phyloP scores from a whole-genome alignment of 2,797 vertebrate genomes.

The Philypnodon macrostomus region DNA sequence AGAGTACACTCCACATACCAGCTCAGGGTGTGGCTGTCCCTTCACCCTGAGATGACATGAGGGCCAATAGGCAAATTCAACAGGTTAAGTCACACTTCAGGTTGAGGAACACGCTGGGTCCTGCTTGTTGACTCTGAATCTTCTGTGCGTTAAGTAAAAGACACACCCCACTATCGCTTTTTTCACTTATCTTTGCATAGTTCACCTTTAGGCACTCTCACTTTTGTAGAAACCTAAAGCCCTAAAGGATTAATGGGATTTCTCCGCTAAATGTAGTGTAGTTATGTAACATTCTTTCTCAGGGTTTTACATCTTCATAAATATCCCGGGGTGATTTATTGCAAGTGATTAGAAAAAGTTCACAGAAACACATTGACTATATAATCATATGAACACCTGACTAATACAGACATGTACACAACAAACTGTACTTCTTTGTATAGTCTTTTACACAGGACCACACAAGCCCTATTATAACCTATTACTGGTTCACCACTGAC shows the following conservation, averaged over 20 bases:
- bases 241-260: slow-evolving; percentile 4
- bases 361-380: too few relatives aligned
- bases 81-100: slow-evolving; percentile 62
- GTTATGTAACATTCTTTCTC: background rate
- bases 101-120: slow-evolving; percentile 60
- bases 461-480: too few relatives aligned
- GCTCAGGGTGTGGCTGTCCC: slow-evolving; percentile 65
- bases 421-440: too few relatives aligned
- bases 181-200: slow-evolving; percentile 12
- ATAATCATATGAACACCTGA: too few relatives aligned
- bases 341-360: background rate
- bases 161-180: slow-evolving; percentile 59
- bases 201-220: slow-evolving; percentile 20
- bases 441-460: too few relatives aligned
- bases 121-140: slow-evolving; percentile 43
- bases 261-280: too few relatives aligned
- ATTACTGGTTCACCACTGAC: too few relatives aligned
- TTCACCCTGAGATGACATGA: slow-evolving; percentile 54
- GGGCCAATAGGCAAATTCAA: slow-evolving; percentile 58
- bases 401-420: too few relatives aligned
- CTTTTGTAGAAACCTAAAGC: slow-evolving; percentile 5
- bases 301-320: background rate
- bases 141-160: slow-evolving; percentile 24
- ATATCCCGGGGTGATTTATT: slow-evolving; percentile 2
- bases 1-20: slow-evolving; percentile 55